Conservation (phyloP, 2,888 invertebrate genomes). For the Clanis bilineata region DNA sequence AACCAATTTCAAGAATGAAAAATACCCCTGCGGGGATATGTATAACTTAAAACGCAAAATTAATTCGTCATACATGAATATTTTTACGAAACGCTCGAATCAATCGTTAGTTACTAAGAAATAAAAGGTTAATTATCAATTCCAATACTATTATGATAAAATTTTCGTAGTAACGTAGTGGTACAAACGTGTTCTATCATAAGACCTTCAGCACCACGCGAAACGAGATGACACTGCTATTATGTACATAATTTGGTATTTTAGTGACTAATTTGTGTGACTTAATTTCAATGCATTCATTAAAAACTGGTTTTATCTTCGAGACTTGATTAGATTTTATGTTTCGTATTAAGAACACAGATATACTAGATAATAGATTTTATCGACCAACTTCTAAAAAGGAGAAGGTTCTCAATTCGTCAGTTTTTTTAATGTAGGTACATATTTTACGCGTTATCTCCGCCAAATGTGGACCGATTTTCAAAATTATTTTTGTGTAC, state of each 20-base stretch:
- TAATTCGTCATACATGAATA: neutral
- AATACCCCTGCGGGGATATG: too few species aligned
- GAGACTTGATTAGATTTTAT: neutral
- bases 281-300: neutral
- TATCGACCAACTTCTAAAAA: too few species aligned
- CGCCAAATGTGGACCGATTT: too few species aligned
- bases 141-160: neutral
- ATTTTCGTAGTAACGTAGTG: neutral
- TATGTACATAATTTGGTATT: neutral
- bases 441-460: too few species aligned
- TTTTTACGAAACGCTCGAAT: neutral
- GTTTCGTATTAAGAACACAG: neutral
- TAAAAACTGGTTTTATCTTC: neutral
- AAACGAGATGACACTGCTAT: neutral
- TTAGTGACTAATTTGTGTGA: neutral
- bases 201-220: neutral
- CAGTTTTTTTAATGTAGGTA: too few species aligned
- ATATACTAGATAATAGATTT: too few species aligned
- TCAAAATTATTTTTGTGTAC: too few species aligned
- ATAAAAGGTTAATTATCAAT: neutral
- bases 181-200: neutral
- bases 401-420: too few species aligned
- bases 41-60: too few species aligned
- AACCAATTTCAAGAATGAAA: too few species aligned
- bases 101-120: neutral